Evolutionary conservation across 1,140 invertebrate genomes (phyloP).

Genomic region (Psilanteris sp.): DNA sequence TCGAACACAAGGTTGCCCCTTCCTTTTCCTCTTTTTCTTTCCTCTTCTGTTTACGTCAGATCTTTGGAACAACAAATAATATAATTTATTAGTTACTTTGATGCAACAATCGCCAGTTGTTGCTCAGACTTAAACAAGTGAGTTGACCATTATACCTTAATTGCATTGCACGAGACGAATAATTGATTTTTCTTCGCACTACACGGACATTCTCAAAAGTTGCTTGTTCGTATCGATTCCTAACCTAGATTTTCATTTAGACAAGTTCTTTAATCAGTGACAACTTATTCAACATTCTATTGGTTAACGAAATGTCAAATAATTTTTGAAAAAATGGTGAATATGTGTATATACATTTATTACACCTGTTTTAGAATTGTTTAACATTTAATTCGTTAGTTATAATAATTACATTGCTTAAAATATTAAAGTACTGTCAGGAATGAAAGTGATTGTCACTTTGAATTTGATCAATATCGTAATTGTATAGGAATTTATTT

Average conservation of each 20-base stretch:
- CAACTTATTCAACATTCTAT: neutral
- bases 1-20: constrained; percentile 13
- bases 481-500: no score
- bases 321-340: no score
- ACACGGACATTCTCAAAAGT: neutral
- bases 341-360: no score
- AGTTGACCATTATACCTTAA: no score
- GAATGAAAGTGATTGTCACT: no score
- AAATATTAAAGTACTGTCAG: no score
- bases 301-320: neutral
- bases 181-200: neutral
- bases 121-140: neutral
- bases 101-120: constrained; percentile 7
- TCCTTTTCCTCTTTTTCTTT: neutral
- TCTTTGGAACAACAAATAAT: neutral
- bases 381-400: no score
- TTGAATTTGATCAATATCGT: no score
- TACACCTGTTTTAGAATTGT: no score
- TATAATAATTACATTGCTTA: no score
- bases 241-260: constrained; percentile 5
- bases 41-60: neutral
- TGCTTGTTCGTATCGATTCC: constrained; percentile 1
- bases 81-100: no score
- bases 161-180: neutral
- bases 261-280: neutral